Evolutionary conservation across 92 coral and sea anemone genomes (phyloP).

Genomic region (Pocillopora grandis): DNA sequence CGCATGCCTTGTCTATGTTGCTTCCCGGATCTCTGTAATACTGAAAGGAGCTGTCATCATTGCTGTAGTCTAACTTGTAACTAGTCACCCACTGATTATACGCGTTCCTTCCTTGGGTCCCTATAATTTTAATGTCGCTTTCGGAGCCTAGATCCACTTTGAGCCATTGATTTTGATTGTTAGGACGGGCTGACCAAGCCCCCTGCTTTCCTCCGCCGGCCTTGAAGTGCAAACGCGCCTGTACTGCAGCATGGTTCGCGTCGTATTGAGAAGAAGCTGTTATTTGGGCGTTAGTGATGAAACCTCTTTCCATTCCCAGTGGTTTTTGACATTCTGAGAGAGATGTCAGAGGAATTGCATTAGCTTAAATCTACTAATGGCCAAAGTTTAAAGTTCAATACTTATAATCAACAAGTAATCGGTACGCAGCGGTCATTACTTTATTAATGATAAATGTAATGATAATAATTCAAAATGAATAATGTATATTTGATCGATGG

Average conservation of each 20-base stretch:
- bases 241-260: constrained; percentile 29
- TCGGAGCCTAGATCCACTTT: background rate
- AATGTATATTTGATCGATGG: too few species aligned
- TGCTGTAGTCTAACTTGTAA: background rate
- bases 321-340: background rate
- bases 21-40: background rate
- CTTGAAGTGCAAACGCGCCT: constrained; percentile 32
- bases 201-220: constrained; percentile 28
- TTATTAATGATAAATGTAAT: too few species aligned
- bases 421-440: too few species aligned
- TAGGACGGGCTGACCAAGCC: constrained; percentile 34
- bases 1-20: background rate
- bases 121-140: background rate
- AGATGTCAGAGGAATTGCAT: background rate
- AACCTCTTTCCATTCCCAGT: background rate
- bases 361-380: too few species aligned
- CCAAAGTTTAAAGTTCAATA: too few species aligned
- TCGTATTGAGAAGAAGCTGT: constrained; percentile 41
- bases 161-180: constrained; percentile 1
- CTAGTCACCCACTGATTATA: background rate
- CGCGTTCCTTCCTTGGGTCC: background rate
- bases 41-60: background rate
- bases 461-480: too few species aligned
- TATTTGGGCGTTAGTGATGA: constrained; percentile 21
- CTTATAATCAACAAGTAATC: too few species aligned